Percentiles rank a stretch among this genome's conserved stretches.
Evolutionary conservation across 2,797 vertebrate genomes (phyloP).

Genomic region (Pantherophis alleghaniensis): DNA sequence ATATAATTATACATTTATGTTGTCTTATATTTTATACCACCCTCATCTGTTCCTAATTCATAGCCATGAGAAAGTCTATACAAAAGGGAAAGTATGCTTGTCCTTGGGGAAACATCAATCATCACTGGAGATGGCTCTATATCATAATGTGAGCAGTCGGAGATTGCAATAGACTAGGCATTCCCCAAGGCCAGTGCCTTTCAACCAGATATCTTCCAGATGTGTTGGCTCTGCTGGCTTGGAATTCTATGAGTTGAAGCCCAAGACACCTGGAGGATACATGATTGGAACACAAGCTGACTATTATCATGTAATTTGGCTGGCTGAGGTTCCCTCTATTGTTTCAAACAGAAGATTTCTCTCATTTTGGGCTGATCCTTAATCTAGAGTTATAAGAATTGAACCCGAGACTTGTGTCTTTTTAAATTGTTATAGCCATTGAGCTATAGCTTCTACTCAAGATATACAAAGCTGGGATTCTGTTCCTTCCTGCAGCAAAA

Average conservation of each 20-base stretch:
- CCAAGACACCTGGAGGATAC: background rate
- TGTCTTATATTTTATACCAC: background rate
- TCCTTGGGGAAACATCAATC: background rate
- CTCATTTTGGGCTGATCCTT: background rate
- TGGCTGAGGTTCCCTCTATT: background rate
- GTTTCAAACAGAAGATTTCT: background rate
- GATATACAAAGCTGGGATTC: background rate
- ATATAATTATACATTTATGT: background rate
- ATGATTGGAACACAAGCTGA: background rate
- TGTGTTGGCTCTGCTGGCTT: background rate
- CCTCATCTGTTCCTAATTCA: background rate
- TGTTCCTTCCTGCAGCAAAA: background rate
- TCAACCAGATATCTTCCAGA: background rate
- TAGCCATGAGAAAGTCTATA: background rate
- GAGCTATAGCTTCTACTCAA: background rate
- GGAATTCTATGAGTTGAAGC: background rate
- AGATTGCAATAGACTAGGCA: background rate
- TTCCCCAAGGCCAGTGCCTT: background rate
- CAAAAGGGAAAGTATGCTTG: background rate
- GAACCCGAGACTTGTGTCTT: background rate
- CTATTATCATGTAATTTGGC: background rate
- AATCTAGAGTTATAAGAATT: background rate
- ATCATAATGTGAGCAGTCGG: background rate
- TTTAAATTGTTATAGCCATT: background rate
- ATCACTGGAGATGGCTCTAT: background rate